These are phyloP conservation scores for Ariolimax columbianus DNA, from an alignment of 2,888 invertebrate species.

Conservation along the genomic window DNA sequence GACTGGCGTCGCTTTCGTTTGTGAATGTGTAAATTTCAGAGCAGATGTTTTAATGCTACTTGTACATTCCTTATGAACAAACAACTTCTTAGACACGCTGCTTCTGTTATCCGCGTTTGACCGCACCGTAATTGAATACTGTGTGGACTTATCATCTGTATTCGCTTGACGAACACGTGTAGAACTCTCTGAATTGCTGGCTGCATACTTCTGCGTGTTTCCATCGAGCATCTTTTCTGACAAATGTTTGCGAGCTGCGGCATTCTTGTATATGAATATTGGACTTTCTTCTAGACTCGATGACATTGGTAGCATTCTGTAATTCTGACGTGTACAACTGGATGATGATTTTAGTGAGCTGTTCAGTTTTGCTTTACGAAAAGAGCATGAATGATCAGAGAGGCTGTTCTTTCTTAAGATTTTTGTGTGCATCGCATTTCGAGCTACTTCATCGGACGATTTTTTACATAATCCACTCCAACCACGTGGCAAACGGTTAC, in stretches of 20 bases:
- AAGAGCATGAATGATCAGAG: not conserved
- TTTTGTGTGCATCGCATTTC: not conserved
- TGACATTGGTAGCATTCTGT: not conserved
- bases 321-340: not conserved
- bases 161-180: not conserved
- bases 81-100: not conserved
- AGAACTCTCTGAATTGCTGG: too few relatives aligned
- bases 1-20: too few relatives aligned
- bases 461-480: not conserved
- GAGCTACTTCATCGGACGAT: not conserved
- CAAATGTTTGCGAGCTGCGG: not conserved
- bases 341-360: not conserved
- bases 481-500: not conserved
- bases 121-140: not conserved
- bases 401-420: not conserved
- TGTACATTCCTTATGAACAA: not conserved
- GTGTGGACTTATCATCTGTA: not conserved
- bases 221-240: not conserved
- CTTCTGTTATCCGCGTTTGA: not conserved
- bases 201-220: not conserved
- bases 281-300: not conserved
- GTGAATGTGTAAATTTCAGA: not conserved
- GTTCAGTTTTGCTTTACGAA: not conserved
- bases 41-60: not conserved
- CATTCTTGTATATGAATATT: not conserved